These are phyloP conservation scores for Siniperca chuatsi DNA, from an alignment of 2,113 vertebrate genomes.

Conservation along the genomic window DNA sequence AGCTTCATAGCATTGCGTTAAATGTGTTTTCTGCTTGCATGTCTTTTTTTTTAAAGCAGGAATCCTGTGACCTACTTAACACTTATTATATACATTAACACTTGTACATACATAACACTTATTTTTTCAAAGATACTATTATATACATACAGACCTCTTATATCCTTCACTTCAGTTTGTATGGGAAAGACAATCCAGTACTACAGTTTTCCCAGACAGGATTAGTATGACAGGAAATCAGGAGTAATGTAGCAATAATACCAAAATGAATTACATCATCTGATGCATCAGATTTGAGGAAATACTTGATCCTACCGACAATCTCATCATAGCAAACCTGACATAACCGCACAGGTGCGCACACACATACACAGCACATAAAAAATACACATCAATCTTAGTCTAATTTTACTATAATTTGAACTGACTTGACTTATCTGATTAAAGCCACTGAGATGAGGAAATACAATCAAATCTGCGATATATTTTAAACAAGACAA, in stretches of 20 bases:
- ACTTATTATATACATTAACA: no score
- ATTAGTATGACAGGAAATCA: conserved; percentile 30
- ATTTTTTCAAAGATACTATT: not conserved
- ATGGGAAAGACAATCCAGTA: not conserved
- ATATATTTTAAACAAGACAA: not conserved
- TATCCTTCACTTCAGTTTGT: not conserved
- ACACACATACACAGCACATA: not conserved
- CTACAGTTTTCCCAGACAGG: conserved; percentile 18
- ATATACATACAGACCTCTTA: not conserved
- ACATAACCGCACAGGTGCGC: conserved; percentile 16
- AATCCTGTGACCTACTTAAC: not conserved
- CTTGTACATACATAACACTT: not conserved
- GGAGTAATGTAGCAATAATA: conserved; percentile 19
- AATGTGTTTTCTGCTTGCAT: not conserved
- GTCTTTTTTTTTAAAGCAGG: not conserved
- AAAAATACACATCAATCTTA: not conserved
- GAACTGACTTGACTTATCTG: not conserved
- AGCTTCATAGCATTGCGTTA: not conserved
- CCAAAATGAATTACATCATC: conserved; percentile 61
- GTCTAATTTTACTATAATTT: not conserved
- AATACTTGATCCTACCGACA: conserved; percentile 44
- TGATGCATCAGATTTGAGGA: conserved; percentile 28
- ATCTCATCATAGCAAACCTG: conserved; percentile 35
- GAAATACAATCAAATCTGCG: not conserved
- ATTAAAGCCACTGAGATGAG: not conserved